Base-by-base conservation (phyloP, 2,888 invertebrate species). In the Acrocyrtus sp. region DNA sequence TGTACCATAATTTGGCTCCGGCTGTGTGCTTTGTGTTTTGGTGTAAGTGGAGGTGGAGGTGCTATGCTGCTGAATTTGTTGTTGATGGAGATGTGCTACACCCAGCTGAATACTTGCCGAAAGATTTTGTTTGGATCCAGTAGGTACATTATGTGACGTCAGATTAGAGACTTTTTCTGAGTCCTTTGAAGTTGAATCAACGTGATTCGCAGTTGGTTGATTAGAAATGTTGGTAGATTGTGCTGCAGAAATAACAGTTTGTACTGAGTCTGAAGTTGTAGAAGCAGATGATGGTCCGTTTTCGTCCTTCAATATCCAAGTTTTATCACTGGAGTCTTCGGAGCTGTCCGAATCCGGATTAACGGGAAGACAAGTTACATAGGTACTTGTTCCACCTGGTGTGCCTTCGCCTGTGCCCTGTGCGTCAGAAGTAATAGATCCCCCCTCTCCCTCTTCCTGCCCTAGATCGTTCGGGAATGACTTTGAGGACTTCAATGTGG, bases 381-480 rank as follows among this genome's bases (percentile, higher is more conserved):
- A 82, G 53, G 77, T 81, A 41, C 56, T 72, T 58, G 48, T 62
- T 15, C 62, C 63, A 45, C 22, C 43, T 3, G 41, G 39, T 8
- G 34, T 47, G 1, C 51, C 21, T 1, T 72, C 74, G 17, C 29
- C 29, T 1, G 48, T 45, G 0, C 26, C 15, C 4, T 72, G 72
- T 5, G 62, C n/a, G 10, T 50, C 63, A 0, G 73, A 68, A 4
- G 94, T 93, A 78, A 94, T 93, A 85, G 94, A 94, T 39, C 72
- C 75, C 85, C 94, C 6, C 87, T 83, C 83, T 22, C 80, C 79
- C 21, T 82, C 83, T 47, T 82, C 87, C 73, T 86, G 83, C 57
- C 89, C 84, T 80, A 94, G 89, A 83, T 93, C 92, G 85, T 93
- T 93, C 41, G 94, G 94, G 84, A 92, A 94, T 12, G 94, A 94